Evolutionary conservation across 2,888 invertebrate species (phyloP).

Genomic region (Hipparchia semele): DNA sequence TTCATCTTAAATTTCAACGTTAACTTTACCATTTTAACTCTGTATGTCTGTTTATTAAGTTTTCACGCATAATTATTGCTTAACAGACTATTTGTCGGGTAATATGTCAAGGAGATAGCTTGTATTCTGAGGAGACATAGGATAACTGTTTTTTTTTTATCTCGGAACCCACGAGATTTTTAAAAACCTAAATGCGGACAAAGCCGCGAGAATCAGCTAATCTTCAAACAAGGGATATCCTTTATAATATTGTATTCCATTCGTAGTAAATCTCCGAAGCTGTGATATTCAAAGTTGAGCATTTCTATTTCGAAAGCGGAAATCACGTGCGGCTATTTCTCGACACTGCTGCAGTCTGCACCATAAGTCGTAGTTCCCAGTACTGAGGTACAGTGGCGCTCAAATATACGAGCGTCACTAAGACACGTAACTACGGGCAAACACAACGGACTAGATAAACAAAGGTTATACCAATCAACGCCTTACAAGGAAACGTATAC

Average conservation of each 20-base stretch:
- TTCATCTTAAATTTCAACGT: too few species aligned
- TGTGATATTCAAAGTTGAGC: conserved; percentile 40
- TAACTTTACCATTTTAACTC: too few species aligned
- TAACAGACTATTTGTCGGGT: too few species aligned
- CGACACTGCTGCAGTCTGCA: conserved; percentile 52
- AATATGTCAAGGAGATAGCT: too few species aligned
- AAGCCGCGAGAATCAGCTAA: too few species aligned
- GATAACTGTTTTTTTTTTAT: too few species aligned
- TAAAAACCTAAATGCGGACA: too few species aligned
- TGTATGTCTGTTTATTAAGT: too few species aligned
- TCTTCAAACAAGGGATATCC: neutral
- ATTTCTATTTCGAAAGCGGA: conserved; percentile 72
- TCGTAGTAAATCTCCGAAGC: conserved; percentile 8
- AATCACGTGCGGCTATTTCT: conserved; percentile 62
- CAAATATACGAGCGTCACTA: conserved; percentile 3
- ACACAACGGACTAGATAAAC: neutral
- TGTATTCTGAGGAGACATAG: too few species aligned
- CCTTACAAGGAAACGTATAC: neutral
- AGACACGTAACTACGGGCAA: neutral
- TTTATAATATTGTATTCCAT: neutral
- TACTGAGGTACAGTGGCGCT: conserved; percentile 49
- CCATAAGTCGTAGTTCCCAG: conserved; percentile 70
- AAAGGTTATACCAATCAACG: neutral
- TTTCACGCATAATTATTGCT: too few species aligned
- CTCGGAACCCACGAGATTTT: too few species aligned